Evolutionary conservation across 53 echinoderm and acorn worm genomes (phyloP).

Genomic region (Crossaster papposus): DNA sequence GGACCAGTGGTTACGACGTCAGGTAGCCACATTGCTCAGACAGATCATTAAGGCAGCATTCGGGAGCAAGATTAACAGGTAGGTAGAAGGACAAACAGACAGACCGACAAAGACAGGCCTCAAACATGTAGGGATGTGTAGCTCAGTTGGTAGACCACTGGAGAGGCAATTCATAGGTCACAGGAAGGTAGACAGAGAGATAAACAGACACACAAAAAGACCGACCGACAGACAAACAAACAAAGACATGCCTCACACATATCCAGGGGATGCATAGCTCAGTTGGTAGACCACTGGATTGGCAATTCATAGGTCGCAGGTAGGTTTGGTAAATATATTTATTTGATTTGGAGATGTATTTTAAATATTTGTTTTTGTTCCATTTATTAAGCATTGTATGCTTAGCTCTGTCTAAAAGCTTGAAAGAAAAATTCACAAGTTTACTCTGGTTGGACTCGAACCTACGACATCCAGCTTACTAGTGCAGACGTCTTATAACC

Average conservation of each 20-base stretch:
- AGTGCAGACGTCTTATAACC: too few relatives aligned
- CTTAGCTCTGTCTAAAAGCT: too few relatives aligned
- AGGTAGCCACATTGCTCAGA: constrained; percentile 79
- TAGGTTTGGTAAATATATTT: too few relatives aligned
- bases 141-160: not conserved
- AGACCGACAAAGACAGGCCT: not conserved
- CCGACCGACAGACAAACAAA: not conserved
- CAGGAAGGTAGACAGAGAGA: too few relatives aligned
- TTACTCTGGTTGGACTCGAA: too few relatives aligned
- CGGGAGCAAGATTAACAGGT: constrained; percentile 92
- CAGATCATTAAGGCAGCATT: constrained; percentile 96
- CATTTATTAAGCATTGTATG: too few relatives aligned
- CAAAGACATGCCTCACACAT: not conserved
- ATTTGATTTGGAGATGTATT: too few relatives aligned
- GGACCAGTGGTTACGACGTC: constrained; percentile 96
- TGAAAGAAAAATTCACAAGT: too few relatives aligned
- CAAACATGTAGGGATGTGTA: not conserved
- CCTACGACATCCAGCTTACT: too few relatives aligned
- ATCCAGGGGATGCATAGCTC: too few relatives aligned
- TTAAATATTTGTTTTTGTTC: too few relatives aligned
- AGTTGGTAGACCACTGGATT: not conserved
- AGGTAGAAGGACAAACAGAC: not conserved
- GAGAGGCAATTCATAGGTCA: not conserved
- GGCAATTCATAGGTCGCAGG: not conserved
- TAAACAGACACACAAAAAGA: not conserved